Evolutionary conservation across 2,797 vertebrate species (phyloP).

Genomic region (Anomalospiza imberbis): DNA sequence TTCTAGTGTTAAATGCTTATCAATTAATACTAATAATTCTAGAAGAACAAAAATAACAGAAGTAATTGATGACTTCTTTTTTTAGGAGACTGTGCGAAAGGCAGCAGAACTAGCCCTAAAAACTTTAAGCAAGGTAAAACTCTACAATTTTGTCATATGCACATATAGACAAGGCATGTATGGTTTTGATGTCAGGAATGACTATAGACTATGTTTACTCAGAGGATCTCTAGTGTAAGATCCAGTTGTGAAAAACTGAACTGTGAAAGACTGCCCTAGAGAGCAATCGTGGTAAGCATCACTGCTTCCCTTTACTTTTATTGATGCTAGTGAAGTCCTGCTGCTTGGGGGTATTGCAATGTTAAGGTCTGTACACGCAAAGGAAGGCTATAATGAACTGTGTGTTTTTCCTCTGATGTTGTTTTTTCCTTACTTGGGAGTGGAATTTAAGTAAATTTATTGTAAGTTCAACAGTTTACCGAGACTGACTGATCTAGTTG

Average conservation of each 20-base stretch:
- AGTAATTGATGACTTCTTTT: slow-evolving; percentile 46
- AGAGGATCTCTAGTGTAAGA: not conserved
- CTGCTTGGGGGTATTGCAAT: fast-evolving
- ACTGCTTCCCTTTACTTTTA: not conserved
- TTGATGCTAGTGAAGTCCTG: not conserved
- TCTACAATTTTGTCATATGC: not conserved
- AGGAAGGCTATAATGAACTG: not conserved
- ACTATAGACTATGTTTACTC: not conserved
- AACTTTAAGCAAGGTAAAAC: slow-evolving; percentile 94
- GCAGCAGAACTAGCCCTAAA: slow-evolving; percentile 93
- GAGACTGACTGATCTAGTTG: not conserved
- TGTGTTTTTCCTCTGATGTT: fast-evolving
- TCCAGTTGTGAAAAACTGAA: not conserved
- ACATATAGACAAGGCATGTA: fast-evolving
- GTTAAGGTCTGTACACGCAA: not conserved
- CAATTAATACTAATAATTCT: not conserved
- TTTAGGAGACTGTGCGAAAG: slow-evolving; percentile 94
- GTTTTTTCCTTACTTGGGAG: not conserved
- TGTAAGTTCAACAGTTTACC: not conserved
- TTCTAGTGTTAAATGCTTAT: not conserved
- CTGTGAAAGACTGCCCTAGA: not conserved
- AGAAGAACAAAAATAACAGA: not conserved
- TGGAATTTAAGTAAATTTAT: not conserved
- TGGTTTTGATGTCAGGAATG: not conserved
- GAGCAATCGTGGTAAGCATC: not conserved